These are phyloP conservation scores for Caenorhabditis sinica DNA, from an alignment of 2,888 invertebrate genomes.

Conservation along the genomic window DNA sequence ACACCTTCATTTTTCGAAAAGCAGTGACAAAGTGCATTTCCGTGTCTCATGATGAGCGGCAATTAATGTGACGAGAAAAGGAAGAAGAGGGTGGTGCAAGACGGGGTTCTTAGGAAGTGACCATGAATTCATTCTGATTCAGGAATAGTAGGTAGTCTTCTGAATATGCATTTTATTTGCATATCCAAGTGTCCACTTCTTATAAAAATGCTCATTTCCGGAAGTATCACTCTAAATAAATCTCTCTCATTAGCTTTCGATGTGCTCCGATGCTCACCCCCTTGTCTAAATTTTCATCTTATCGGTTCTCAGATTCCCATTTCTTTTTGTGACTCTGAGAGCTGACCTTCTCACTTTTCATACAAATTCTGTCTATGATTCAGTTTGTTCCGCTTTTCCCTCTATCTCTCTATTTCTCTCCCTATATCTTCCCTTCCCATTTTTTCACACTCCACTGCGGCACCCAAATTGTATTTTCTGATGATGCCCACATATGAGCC, in stretches of 20 bases:
- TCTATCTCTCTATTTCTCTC: constrained; percentile 37
- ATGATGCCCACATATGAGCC: constrained; percentile 35
- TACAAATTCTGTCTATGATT: constrained; percentile 27
- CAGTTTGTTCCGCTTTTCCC: constrained; percentile 20
- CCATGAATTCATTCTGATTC: neutral
- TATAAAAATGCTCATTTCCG: constrained; percentile 34
- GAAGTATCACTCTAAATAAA: constrained; percentile 37
- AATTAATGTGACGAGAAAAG: constrained; percentile 35
- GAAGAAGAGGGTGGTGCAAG: neutral
- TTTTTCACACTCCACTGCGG: constrained; percentile 51
- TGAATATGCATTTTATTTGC: constrained; percentile 48
- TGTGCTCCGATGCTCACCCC: constrained; percentile 1
- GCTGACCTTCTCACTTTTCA: constrained; percentile 43
- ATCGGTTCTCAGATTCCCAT: constrained; percentile 24
- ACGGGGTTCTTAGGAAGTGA: neutral
- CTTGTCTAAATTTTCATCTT: constrained; percentile 28
- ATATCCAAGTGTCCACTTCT: neutral
- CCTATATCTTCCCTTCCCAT: constrained; percentile 11
- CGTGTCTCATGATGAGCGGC: constrained; percentile 62
- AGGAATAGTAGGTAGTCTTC: neutral
- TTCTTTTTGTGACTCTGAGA: constrained; percentile 11
- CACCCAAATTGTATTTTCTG: constrained; percentile 36
- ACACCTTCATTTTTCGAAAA: constrained; percentile 19
- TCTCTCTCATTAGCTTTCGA: constrained; percentile 20
- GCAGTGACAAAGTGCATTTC: constrained; percentile 60